A percentile compares a stretch with the other conserved stretches of the same genome.
Evolutionary conservation across 2,888 invertebrate genomes (phyloP).

Genomic region (Lepidocyrtoides sp.): DNA sequence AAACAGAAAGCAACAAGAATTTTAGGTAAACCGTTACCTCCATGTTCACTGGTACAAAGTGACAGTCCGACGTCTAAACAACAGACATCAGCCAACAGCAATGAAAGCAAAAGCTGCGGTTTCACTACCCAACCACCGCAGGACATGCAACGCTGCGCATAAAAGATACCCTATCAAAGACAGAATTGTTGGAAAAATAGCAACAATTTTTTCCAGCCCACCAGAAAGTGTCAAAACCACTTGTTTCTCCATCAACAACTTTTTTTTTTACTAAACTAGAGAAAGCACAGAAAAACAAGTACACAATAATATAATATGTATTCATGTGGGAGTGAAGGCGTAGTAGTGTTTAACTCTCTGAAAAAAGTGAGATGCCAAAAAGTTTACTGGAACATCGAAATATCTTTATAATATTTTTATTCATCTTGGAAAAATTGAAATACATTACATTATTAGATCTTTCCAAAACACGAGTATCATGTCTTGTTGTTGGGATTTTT

Average conservation of each 20-base stretch:
- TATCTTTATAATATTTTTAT: background rate
- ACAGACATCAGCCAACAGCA: background rate
- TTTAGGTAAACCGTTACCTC: background rate
- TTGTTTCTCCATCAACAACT: conserved; percentile 16
- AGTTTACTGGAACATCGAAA: background rate
- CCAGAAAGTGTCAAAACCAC: conserved; percentile 58
- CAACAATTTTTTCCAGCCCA: conserved; percentile 45
- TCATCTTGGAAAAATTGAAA: background rate
- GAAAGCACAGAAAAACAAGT: too few relatives aligned
- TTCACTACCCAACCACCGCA: too few relatives aligned
- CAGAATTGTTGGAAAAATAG: background rate
- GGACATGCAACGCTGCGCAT: background rate
- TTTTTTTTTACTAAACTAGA: background rate
- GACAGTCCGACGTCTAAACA: background rate
- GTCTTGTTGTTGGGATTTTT: too few relatives aligned
- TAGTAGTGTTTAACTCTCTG: too few relatives aligned
- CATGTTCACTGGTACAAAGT: background rate
- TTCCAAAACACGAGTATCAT: background rate
- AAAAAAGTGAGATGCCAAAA: background rate
- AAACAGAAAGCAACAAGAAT: background rate
- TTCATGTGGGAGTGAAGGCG: too few relatives aligned
- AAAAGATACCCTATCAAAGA: background rate
- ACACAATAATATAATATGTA: too few relatives aligned
- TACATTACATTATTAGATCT: background rate
- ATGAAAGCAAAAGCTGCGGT: background rate